These are phyloP conservation scores for Neoarius graeffei DNA, from an alignment of 2,113 vertebrate genomes.

Conservation along the genomic window DNA sequence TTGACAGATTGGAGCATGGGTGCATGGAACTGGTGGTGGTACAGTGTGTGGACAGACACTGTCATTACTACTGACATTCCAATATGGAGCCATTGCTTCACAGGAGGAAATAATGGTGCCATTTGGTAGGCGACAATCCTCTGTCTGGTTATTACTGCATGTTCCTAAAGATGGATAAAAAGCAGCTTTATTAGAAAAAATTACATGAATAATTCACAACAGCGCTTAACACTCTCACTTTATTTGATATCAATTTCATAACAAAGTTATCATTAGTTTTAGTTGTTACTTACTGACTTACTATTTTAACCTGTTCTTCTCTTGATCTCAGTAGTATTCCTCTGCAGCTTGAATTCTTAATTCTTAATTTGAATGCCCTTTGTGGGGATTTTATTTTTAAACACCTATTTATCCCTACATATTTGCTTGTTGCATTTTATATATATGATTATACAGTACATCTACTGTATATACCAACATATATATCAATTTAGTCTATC, in stretches of 20 bases:
- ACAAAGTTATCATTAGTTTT: background rate
- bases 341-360: background rate
- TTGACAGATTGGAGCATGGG: conserved; percentile 66
- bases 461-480: too few relatives aligned
- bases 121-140: conserved; percentile 76
- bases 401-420: too few relatives aligned
- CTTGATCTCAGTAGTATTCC: background rate
- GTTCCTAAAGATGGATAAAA: conserved; percentile 65
- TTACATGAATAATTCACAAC: background rate
- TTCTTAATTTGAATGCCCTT: too few relatives aligned
- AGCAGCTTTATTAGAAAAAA: background rate
- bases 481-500: too few relatives aligned
- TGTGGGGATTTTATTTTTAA: too few relatives aligned
- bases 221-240: background rate
- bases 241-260: background rate
- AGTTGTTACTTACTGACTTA: background rate
- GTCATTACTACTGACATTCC: conserved; percentile 59
- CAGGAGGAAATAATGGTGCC: conserved; percentile 71
- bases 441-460: too few relatives aligned
- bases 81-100: conserved; percentile 70
- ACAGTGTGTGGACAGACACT: background rate
- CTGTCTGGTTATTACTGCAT: conserved; percentile 75
- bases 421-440: too few relatives aligned
- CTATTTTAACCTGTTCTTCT: background rate
- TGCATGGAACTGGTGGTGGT: background rate